A percentile compares a stretch with the other conserved stretches of the same genome.
Conservation (phyloP, 37 sponge, comb jelly and placozoan genomes). For the Oopsacas minuta region DNA sequence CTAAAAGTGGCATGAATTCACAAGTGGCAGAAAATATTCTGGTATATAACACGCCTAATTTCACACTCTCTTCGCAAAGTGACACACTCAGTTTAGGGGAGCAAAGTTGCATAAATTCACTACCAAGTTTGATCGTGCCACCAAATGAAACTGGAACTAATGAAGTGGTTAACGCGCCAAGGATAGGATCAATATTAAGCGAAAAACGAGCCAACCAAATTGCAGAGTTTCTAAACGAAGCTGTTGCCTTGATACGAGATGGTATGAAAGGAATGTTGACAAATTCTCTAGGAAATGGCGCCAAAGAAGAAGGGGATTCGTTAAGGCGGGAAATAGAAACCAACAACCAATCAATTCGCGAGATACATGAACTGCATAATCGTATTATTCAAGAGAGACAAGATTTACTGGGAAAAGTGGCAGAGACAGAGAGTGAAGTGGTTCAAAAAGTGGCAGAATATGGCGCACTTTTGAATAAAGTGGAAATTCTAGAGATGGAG, state of each 20-base stretch:
- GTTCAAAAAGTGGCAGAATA: not conserved
- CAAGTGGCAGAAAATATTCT: not conserved
- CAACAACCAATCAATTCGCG: not conserved
- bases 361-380: not conserved
- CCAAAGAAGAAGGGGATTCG: not conserved
- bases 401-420: not conserved
- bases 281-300: not conserved
- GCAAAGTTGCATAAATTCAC: not conserved
- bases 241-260: not conserved
- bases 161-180: not conserved
- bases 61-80: not conserved
- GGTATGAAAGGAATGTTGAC: slow-evolving; percentile 18
- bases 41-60: not conserved
- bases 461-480: not conserved
- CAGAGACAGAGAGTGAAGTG: not conserved
- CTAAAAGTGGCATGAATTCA: not conserved
- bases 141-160: not conserved
- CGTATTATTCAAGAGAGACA: not conserved
- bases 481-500: not conserved
- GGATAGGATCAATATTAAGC: not conserved
- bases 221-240: not conserved
- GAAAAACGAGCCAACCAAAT: not conserved
- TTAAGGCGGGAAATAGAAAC: not conserved
- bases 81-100: not conserved
- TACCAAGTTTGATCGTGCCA: not conserved